These are phyloP conservation scores for Pterocles orientalis DNA, from an alignment of 2,113 vertebrate genomes.

Conservation along the genomic window DNA sequence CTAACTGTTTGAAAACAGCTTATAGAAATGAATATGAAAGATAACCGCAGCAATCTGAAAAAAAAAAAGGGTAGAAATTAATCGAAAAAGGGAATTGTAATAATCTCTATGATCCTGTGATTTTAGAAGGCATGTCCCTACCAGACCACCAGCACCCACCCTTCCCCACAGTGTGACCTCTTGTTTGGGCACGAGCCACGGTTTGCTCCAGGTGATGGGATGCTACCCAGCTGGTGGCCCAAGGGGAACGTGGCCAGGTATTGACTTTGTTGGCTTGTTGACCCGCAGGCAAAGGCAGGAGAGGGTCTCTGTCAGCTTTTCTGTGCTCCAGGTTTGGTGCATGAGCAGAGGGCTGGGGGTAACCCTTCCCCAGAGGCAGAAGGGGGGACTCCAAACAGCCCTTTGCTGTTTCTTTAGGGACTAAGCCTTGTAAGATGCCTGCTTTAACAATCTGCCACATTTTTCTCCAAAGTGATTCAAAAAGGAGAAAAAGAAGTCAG, in stretches of 20 bases:
- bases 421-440: neutral
- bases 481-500: neutral
- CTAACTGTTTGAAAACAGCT: neutral
- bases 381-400: neutral
- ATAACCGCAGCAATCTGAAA: neutral
- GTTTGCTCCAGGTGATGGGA: neutral
- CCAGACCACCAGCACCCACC: fast-evolving
- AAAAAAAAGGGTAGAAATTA: neutral
- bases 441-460: neutral
- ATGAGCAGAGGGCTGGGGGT: neutral
- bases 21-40: neutral
- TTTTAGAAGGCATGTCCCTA: neutral
- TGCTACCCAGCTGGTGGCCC: neutral
- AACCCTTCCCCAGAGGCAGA: neutral
- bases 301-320: neutral
- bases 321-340: neutral
- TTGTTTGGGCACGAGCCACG: neutral
- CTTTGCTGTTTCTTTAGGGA: neutral
- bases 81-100: neutral
- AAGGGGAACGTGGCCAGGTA: neutral
- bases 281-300: neutral
- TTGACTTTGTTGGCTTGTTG: neutral
- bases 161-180: neutral
- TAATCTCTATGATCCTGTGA: neutral
- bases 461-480: neutral